Conservation (phyloP, 1,140 invertebrate species). For the Orius insidiosus region DNA sequence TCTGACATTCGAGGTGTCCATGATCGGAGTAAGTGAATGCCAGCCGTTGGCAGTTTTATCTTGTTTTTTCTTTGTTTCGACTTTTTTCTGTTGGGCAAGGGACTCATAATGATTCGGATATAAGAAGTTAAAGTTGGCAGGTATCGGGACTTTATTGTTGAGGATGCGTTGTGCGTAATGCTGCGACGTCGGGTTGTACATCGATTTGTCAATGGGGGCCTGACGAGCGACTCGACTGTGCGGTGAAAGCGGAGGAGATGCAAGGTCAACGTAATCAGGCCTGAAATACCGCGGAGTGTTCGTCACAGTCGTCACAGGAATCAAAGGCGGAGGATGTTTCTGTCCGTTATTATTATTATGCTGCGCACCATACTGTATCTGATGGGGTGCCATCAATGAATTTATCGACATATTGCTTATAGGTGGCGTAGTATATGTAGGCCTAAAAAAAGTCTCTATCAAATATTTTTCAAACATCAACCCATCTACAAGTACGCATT, state of each 20-base stretch:
- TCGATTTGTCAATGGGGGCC: too few species aligned
- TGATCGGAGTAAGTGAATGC: background rate
- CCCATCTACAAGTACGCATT: too few species aligned
- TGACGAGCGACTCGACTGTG: conserved; percentile 8
- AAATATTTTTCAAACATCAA: background rate
- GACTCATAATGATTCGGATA: too few species aligned
- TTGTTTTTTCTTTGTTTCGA: too few species aligned
- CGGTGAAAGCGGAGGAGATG: conserved; percentile 22
- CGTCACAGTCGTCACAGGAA: conserved; percentile 24
- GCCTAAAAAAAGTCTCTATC: conserved; percentile 7
- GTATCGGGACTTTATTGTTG: too few species aligned
- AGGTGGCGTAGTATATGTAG: conserved; percentile 13
- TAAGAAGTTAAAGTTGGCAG: too few species aligned
- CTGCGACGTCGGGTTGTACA: too few species aligned
- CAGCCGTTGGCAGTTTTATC: too few species aligned
- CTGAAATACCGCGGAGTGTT: too few species aligned
- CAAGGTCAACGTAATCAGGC: conserved; percentile 17
- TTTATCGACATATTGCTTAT: conserved; percentile 6
- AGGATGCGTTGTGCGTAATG: too few species aligned
- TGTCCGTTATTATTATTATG: conserved; percentile 25
- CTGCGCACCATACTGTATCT: conserved; percentile 24
- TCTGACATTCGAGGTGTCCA: background rate
- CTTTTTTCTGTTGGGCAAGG: too few species aligned
- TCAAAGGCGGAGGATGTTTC: conserved; percentile 36
- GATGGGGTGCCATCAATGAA: conserved; percentile 26